phyloP scores from a whole-genome alignment of 1,140 invertebrate genomes.

The Drosophila sulfurigaster region DNA sequence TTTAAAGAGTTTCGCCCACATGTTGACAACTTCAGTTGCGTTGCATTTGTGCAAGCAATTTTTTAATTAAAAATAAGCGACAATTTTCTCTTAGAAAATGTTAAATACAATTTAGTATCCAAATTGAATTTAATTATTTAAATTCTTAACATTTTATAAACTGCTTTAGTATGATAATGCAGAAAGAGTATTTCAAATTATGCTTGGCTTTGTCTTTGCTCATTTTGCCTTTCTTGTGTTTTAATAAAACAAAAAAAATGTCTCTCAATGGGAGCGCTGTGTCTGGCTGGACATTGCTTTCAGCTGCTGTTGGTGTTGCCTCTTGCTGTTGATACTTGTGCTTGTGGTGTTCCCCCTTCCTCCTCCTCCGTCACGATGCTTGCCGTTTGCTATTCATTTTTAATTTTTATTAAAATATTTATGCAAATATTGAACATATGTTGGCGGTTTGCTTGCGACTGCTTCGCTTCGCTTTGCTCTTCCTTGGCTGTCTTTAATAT shows the following conservation, averaged over 20 bases:
- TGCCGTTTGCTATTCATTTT: constrained; percentile 72
- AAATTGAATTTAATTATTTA: not conserved
- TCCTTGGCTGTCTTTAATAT: constrained; percentile 61
- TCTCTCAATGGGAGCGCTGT: constrained; percentile 29
- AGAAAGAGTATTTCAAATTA: constrained; percentile 40
- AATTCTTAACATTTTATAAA: too few species aligned
- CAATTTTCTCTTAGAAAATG: too few species aligned
- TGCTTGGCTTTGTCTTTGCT: not conserved
- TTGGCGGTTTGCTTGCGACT: constrained; percentile 35
- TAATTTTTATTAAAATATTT: constrained; percentile 84
- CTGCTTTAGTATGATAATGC: too few species aligned
- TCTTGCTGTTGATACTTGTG: constrained; percentile 16
- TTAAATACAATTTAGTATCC: not conserved
- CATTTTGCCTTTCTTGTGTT: constrained; percentile 41
- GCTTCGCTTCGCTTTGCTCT: constrained; percentile 25
- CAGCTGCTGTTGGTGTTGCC: not conserved
- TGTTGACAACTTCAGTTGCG: not conserved
- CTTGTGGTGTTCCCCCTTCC: constrained; percentile 4
- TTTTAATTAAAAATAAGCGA: not conserved
- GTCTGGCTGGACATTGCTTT: constrained; percentile 30
- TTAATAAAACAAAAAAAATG: constrained; percentile 32
- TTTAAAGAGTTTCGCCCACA: not conserved
- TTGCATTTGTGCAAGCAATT: not conserved
- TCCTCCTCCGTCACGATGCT: constrained; percentile 15
- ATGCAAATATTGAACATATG: constrained; percentile 83